Evolutionary conservation across 2,888 invertebrate species (phyloP), one percentile per base, ranked within the genome.

Genomic region (Tipula unca): DNA sequence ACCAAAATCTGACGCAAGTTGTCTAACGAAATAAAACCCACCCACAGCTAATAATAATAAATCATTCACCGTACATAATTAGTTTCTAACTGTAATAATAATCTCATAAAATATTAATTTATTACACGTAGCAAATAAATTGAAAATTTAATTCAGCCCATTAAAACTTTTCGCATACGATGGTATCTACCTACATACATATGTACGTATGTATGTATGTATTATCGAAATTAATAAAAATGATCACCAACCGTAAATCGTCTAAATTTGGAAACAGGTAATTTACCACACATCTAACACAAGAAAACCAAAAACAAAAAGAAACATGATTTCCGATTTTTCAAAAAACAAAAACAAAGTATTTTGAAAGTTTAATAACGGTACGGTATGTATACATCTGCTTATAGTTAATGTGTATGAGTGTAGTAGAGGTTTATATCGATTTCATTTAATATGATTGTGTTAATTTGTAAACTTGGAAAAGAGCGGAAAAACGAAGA

Each of bases 381-480:
- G n/a, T n/a, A 17, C 6, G 17, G 6, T 54, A 5, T 17, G n/a
- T n/a, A 48, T 48, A 48, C 17, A 48, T 48, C 2, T 48, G n/a
- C n/a, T n/a, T n/a, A n/a, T n/a, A n/a, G n/a, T n/a, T n/a, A n/a
- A n/a, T n/a, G n/a, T n/a, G n/a, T n/a, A n/a, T n/a, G n/a, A n/a
- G n/a, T n/a, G n/a, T n/a, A n/a, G n/a, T n/a, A 54, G 48, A n/a
- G 17, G 48, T 54, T n/a, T 54, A 54, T 69, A 69, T 69, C 69
- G 69, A 69, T 69, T 69, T 69, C 69, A 69, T 69, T 69, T 69
- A 69, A 69, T 69, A 69, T n/a, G n/a, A n/a, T n/a, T 69, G 69
- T 69, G 69, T 69, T 69, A 69, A 69, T 69, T 69, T 69, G 25
- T 69, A 69, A 69, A 69, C 25, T 69, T 25, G 10, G 25, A 20